Evolutionary conservation across 2,888 invertebrate genomes (phyloP).

Genomic region (Rapana venosa): DNA sequence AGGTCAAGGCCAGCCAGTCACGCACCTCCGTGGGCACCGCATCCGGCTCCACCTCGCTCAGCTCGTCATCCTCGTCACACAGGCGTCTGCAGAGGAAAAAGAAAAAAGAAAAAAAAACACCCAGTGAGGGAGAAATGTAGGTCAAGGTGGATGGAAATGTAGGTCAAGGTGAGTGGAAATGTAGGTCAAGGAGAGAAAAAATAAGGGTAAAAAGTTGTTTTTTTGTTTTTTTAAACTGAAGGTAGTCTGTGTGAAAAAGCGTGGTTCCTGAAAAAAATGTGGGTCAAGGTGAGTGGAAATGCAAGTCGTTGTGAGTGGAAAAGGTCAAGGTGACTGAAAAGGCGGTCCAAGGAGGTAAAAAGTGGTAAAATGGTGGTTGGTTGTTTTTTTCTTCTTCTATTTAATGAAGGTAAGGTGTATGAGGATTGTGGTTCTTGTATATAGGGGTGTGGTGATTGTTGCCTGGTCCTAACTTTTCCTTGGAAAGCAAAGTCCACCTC

Average conservation of each 20-base stretch:
- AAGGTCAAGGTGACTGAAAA: background rate
- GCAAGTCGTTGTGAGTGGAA: background rate
- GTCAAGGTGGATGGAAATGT: background rate
- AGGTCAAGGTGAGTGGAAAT: background rate
- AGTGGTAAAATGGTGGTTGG: no score
- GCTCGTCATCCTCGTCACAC: slow-evolving; percentile 91
- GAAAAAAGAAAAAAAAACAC: background rate
- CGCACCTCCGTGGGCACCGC: slow-evolving; percentile 97
- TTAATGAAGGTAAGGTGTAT: no score
- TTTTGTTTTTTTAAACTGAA: no score
- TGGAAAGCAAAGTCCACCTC: no score
- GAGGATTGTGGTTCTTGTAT: no score
- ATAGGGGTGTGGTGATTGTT: no score
- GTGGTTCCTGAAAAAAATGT: no score
- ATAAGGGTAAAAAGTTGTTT: no score
- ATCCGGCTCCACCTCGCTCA: slow-evolving; percentile 96
- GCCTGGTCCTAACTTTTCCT: no score
- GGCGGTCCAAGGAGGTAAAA: background rate
- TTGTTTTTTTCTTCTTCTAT: no score
- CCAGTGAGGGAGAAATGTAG: background rate
- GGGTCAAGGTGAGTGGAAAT: background rate
- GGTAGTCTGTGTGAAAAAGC: no score
- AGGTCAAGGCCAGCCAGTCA: slow-evolving; percentile 97
- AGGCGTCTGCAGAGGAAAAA: slow-evolving; percentile 70
- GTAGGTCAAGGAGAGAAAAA: background rate